phyloP scores from a whole-genome alignment of 2,113 vertebrate genomes.

The Lipophrys pholis region DNA sequence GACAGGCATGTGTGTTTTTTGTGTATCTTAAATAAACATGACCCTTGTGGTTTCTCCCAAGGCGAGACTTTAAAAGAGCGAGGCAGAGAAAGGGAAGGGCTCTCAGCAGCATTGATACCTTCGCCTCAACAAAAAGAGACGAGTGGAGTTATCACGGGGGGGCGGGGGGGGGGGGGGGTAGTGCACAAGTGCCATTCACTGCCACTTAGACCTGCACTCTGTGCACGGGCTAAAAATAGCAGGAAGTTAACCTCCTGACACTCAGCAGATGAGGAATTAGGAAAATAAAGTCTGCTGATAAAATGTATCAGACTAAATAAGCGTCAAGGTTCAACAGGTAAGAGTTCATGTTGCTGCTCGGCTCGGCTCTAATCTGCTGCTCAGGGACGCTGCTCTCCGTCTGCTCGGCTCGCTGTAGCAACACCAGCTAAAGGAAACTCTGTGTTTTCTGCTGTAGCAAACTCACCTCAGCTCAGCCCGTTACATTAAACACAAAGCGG shows the following conservation, averaged over 20 bases:
- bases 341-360: conserved; percentile 41
- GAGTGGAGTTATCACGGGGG: conserved; percentile 85
- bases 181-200: conserved; percentile 84
- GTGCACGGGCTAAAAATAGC: conserved; percentile 86
- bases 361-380: conserved; percentile 25
- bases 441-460: too few species aligned
- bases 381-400: conserved; percentile 40
- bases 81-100: conserved; percentile 63
- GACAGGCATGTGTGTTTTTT: conserved; percentile 61
- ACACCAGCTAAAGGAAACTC: too few species aligned
- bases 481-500: conserved; percentile 6
- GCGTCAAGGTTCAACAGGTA: conserved; percentile 63
- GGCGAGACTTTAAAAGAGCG: conserved; percentile 47
- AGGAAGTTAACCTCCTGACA: conserved; percentile 74
- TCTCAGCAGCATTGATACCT: conserved; percentile 83
- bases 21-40: conserved; percentile 81
- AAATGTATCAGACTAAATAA: conserved; percentile 33
- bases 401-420: too few species aligned
- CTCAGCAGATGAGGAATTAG: conserved; percentile 26
- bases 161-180: neutral
- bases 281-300: conserved; percentile 51
- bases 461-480: too few species aligned
- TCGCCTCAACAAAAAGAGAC: conserved; percentile 74
- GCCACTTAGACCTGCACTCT: conserved; percentile 83
- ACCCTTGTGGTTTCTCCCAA: conserved; percentile 77